Percentiles rank a stretch among this genome's conserved stretches.
phyloP scores from a whole-genome alignment of 37 sponge, comb jelly and placozoan genomes.

The Haliclona indistincta region DNA sequence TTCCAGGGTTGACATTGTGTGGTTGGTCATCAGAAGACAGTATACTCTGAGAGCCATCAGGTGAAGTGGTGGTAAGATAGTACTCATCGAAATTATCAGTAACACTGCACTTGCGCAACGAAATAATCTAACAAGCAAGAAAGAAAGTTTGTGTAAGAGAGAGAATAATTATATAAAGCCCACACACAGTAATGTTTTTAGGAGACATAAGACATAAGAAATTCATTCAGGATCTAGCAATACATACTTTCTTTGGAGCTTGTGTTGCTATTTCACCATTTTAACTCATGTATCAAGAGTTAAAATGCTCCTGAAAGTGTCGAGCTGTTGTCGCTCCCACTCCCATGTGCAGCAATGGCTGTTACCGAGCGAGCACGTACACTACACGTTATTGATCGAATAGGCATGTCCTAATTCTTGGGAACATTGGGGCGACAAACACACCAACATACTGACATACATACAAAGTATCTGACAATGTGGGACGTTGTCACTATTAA shows the following conservation, averaged over 20 bases:
- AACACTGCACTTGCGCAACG: conserved; percentile 48
- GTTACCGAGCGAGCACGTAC: too few relatives aligned
- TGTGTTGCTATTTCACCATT: background rate
- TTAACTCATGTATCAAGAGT: too few relatives aligned
- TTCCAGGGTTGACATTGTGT: conserved; percentile 16
- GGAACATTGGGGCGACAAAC: too few relatives aligned
- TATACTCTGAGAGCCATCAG: conserved; percentile 5
- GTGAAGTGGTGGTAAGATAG: conserved; percentile 17
- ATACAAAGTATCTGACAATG: too few relatives aligned
- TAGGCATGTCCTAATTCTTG: too few relatives aligned
- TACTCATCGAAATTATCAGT: conserved; percentile 29
- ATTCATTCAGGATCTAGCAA: background rate
- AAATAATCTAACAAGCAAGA: conserved; percentile 11
- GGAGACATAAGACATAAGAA: too few relatives aligned
- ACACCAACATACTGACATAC: conserved; percentile 20
- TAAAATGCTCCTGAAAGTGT: too few relatives aligned
- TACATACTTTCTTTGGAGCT: background rate
- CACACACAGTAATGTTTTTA: too few relatives aligned
- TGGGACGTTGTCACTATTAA: too few relatives aligned
- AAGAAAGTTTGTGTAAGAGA: background rate
- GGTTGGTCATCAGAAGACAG: conserved; percentile 17
- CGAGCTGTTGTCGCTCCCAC: background rate
- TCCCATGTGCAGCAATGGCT: background rate
- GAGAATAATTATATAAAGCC: background rate
- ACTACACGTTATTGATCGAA: too few relatives aligned